Percentiles rank a stretch among this genome's conserved stretches.
Conservation (phyloP, 2,113 vertebrate species). For the Myxocyprinus asiaticus region DNA sequence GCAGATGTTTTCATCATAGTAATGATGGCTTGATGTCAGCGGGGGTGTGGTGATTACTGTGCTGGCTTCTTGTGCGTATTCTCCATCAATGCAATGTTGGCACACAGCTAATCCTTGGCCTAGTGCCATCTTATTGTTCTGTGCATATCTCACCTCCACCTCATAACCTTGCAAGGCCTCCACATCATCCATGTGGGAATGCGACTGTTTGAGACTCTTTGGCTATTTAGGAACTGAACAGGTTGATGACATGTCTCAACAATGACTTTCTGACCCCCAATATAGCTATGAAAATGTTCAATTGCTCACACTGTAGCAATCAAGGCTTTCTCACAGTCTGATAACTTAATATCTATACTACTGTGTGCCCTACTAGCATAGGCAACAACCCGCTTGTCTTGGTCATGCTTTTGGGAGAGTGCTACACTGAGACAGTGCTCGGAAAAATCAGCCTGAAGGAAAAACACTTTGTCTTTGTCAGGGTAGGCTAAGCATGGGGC, state of each 20-base stretch:
- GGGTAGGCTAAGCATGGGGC: too few relatives aligned
- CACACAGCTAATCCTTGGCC: too few relatives aligned
- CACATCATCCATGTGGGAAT: too few relatives aligned
- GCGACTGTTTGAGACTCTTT: not conserved
- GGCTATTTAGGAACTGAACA: not conserved
- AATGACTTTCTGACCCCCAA: not conserved
- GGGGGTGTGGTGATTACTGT: not conserved
- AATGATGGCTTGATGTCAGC: not conserved
- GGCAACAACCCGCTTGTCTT: not conserved
- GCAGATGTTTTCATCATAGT: not conserved
- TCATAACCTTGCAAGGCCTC: too few relatives aligned
- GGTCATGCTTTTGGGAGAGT: too few relatives aligned
- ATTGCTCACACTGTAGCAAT: not conserved
- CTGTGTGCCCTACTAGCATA: not conserved
- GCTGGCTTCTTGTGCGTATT: not conserved
- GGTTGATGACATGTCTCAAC: not conserved
- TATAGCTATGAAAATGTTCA: not conserved
- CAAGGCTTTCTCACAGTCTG: not conserved
- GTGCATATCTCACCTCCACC: too few relatives aligned
- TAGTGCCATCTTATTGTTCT: too few relatives aligned
- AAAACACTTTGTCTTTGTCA: too few relatives aligned
- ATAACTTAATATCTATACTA: not conserved
- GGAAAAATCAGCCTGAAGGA: too few relatives aligned
- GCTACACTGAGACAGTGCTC: too few relatives aligned
- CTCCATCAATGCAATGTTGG: not conserved